Conservation (phyloP, 1,140 invertebrate genomes). For the Matsumurasca onukii region DNA sequence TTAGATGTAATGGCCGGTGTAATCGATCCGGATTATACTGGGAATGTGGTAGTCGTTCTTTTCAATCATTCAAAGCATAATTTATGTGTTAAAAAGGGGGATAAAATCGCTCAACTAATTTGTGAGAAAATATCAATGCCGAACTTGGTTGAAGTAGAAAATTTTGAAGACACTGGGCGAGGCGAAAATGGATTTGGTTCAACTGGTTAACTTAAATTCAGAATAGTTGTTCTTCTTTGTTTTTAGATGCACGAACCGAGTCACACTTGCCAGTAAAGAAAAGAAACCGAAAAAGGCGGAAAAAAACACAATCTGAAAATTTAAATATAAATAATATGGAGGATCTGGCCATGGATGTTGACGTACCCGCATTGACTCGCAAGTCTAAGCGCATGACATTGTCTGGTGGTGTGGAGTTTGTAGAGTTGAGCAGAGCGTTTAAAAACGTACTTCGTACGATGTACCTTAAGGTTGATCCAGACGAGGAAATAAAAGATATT, state of each 20-base stretch:
- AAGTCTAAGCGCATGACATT: not conserved
- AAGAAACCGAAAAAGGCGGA: not conserved
- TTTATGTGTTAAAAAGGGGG: no score
- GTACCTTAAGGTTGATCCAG: not conserved
- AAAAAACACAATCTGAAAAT: not conserved
- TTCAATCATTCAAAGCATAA: slow-evolving; percentile 88
- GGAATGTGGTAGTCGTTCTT: slow-evolving; percentile 89
- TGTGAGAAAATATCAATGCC: slow-evolving; percentile 91
- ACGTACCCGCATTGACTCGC: not conserved
- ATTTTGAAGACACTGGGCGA: no score
- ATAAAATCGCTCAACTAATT: slow-evolving; percentile 96
- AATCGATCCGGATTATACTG: slow-evolving; percentile 92
- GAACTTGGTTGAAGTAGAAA: slow-evolving; percentile 76
- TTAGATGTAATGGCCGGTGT: no score
- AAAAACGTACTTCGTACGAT: not conserved
- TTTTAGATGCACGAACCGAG: no score
- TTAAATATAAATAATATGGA: no score
- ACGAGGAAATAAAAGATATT: no score
- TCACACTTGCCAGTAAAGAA: no score
- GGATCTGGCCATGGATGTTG: not conserved
- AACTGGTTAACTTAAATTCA: no score
- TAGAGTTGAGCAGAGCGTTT: not conserved
- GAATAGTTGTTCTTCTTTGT: not conserved
- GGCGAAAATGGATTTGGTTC: no score
- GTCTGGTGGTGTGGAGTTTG: not conserved